phyloP scores from a whole-genome alignment of 2,888 invertebrate species.

The Minunthozetes semirufus region DNA sequence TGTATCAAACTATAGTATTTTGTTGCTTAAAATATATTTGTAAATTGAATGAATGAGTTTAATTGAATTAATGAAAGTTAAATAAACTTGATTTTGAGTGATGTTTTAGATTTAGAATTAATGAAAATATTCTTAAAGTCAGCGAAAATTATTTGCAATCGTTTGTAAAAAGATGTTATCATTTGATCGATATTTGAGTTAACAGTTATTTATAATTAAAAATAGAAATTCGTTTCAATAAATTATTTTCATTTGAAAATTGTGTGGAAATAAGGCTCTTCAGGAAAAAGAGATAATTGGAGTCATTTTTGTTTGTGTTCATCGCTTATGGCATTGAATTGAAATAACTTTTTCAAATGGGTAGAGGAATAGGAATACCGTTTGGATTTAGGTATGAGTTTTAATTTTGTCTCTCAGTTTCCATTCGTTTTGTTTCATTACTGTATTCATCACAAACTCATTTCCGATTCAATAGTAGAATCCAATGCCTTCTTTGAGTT shows the following conservation, averaged over 20 bases:
- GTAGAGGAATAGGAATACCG: background rate
- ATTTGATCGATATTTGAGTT: background rate
- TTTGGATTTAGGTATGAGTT: constrained; percentile 1
- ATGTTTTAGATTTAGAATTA: too few relatives aligned
- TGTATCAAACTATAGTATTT: too few relatives aligned
- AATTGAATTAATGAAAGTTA: too few relatives aligned
- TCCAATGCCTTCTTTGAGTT: background rate
- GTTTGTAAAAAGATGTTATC: background rate
- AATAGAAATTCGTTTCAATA: background rate
- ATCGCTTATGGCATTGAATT: constrained; percentile 16
- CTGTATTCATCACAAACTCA: constrained; percentile 23
- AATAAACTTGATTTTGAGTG: too few relatives aligned
- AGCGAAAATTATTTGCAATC: too few relatives aligned
- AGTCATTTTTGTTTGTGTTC: constrained; percentile 5
- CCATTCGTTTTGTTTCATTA: background rate
- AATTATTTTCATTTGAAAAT: background rate
- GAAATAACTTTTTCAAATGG: background rate
- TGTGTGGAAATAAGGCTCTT: background rate
- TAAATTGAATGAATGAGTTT: too few relatives aligned
- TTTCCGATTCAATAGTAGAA: constrained; percentile 25
- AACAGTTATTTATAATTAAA: background rate
- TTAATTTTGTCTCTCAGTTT: background rate
- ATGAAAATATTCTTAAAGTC: too few relatives aligned
- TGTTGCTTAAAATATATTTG: too few relatives aligned
- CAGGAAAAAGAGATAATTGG: constrained; percentile 24